Evolutionary conservation across 2,888 invertebrate genomes (phyloP).

Genomic region (Cheilosia scutellata): DNA sequence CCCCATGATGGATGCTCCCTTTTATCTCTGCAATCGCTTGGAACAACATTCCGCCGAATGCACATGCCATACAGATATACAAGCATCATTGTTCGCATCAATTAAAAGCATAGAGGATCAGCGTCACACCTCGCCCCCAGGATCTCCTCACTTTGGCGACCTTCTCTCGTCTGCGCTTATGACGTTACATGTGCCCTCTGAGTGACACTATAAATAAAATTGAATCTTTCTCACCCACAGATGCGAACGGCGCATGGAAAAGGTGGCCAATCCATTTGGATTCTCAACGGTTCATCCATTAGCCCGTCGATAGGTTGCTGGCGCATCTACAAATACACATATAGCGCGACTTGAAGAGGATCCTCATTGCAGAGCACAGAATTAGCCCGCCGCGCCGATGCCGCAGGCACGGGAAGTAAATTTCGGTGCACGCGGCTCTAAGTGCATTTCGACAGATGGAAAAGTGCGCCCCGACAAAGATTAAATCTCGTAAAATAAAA

Average conservation of each 20-base stretch:
- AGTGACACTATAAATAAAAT: constrained; percentile 73
- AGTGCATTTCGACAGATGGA: constrained; percentile 74
- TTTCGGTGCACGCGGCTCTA: constrained; percentile 68
- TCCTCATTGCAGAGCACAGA: constrained; percentile 43
- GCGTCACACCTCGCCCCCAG: constrained; percentile 41
- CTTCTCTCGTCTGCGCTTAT: constrained; percentile 67
- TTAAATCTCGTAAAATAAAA: constrained; percentile 61
- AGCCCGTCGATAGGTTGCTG: constrained; percentile 60
- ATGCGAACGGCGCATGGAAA: not conserved
- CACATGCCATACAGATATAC: constrained; percentile 40
- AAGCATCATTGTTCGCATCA: constrained; percentile 64
- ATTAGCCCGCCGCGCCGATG: constrained; percentile 19
- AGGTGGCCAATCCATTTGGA: constrained; percentile 70
- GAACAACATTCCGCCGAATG: constrained; percentile 66
- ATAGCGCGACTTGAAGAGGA: constrained; percentile 54
- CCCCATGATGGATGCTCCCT: constrained; percentile 67
- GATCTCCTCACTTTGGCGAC: constrained; percentile 42
- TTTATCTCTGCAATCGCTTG: constrained; percentile 72
- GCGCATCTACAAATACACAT: not conserved
- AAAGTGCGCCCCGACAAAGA: constrained; percentile 59
- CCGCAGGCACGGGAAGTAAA: constrained; percentile 68
- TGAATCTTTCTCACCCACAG: constrained; percentile 10
- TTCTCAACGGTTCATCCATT: constrained; percentile 57
- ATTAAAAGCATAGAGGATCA: constrained; percentile 66
- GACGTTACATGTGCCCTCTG: constrained; percentile 55